Evolutionary conservation across 1,140 invertebrate genomes (phyloP).

Genomic region (Phortica variegata): DNA sequence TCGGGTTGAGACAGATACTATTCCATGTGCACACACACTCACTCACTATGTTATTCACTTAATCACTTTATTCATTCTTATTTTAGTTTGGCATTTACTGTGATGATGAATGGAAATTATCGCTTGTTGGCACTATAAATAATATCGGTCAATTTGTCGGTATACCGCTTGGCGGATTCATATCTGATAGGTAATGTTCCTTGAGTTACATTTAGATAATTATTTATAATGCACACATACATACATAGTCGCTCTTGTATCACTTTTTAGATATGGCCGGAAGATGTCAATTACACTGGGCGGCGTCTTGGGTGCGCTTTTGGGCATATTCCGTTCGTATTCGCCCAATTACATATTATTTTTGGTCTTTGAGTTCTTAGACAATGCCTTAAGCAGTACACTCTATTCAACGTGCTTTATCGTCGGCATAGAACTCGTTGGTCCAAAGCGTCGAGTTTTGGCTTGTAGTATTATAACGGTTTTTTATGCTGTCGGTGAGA

Average conservation of each 20-base stretch:
- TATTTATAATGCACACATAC: not conserved
- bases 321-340: conserved; percentile 67
- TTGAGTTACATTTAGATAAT: not conserved
- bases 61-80: conserved; percentile 48
- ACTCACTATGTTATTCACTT: conserved; percentile 21
- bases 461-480: conserved; percentile 71
- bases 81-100: conserved; percentile 47
- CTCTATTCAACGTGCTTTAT: conserved; percentile 66
- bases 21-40: too few relatives aligned
- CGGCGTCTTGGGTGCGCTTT: conserved; percentile 61
- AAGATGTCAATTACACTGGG: conserved; percentile 64
- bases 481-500: conserved; percentile 72
- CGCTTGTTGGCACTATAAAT: conserved; percentile 71
- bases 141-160: conserved; percentile 72
- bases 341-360: conserved; percentile 67
- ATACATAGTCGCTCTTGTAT: conserved; percentile 2
- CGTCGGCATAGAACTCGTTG: conserved; percentile 74
- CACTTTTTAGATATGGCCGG: conserved; percentile 63
- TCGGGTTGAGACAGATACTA: too few relatives aligned
- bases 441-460: conserved; percentile 71
- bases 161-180: conserved; percentile 66
- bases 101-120: conserved; percentile 66
- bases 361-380: conserved; percentile 66
- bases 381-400: conserved; percentile 63
- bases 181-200: conserved; percentile 65